These are phyloP conservation scores for Stichopus chloronotus DNA, from an alignment of 35 echinoderm and acorn worm genomes.

Conservation along the genomic window DNA sequence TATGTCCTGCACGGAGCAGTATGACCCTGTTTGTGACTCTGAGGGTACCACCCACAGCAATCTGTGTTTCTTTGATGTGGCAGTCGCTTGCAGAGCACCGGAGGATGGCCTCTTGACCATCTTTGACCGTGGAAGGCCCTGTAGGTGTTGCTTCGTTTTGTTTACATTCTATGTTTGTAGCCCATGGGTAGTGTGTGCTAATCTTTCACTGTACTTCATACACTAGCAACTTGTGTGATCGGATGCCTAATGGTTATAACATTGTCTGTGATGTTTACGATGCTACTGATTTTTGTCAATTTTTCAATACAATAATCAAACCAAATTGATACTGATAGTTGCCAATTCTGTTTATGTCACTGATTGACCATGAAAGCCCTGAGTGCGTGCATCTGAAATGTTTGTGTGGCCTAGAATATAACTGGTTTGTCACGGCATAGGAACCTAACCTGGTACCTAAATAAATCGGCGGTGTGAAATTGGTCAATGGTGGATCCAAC, in stretches of 20 bases:
- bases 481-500: no score
- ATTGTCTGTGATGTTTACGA: not conserved
- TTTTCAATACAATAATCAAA: not conserved
- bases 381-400: no score
- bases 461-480: no score
- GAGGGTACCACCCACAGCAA: not conserved
- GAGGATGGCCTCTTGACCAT: not conserved
- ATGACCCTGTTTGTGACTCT: not conserved
- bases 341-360: no score
- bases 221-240: no score
- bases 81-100: not conserved
- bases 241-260: not conserved
- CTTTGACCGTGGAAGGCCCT: not conserved
- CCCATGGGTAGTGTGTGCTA: no score
- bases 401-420: no score
- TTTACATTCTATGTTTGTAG: not conserved
- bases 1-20: not conserved
- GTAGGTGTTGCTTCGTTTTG: not conserved
- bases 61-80: not conserved
- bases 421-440: no score
- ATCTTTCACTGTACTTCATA: no score
- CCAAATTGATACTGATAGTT: not conserved
- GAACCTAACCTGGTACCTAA: no score
- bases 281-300: not conserved
- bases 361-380: no score